phyloP scores from a whole-genome alignment of 2,113 vertebrate species.

The Urocitellus parryii region DNA sequence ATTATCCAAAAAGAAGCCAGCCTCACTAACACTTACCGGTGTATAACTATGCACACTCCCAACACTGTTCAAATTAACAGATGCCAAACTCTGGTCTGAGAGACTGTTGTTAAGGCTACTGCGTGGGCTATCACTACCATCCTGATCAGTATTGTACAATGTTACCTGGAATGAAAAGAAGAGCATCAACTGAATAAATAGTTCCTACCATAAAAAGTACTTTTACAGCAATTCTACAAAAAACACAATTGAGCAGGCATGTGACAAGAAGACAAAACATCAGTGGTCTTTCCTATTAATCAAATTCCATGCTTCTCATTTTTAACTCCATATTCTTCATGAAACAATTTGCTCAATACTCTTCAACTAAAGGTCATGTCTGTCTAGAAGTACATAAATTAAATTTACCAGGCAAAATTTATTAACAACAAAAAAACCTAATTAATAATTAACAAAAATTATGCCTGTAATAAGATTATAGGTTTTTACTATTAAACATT shows the following conservation, averaged over 20 bases:
- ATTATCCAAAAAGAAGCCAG: constrained; percentile 45
- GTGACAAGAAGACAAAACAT: not conserved
- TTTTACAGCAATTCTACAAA: constrained; percentile 43
- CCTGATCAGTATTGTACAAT: constrained; percentile 95
- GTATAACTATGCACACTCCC: constrained; percentile 95
- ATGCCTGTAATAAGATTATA: not conserved
- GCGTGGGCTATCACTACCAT: constrained; percentile 95
- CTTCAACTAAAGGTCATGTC: constrained; percentile 35
- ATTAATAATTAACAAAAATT: not conserved
- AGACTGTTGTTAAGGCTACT: constrained; percentile 98
- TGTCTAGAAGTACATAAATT: constrained; percentile 49
- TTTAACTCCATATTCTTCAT: constrained; percentile 14
- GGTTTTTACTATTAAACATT: constrained; percentile 59
- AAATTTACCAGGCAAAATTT: constrained; percentile 21
- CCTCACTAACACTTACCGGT: constrained; percentile 87
- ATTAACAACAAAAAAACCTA: not conserved
- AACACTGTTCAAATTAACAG: constrained; percentile 95
- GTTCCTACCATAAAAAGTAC: not conserved
- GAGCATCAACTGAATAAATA: not conserved
- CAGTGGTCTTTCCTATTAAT: constrained; percentile 18
- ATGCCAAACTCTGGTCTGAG: constrained; percentile 96
- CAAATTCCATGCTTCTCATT: not conserved
- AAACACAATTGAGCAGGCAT: not conserved
- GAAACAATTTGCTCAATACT: constrained; percentile 50
- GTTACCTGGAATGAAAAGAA: constrained; percentile 89